These are phyloP conservation scores for Vicugna pacos DNA, from an alignment of 2,113 vertebrate genomes.

Conservation along the genomic window DNA sequence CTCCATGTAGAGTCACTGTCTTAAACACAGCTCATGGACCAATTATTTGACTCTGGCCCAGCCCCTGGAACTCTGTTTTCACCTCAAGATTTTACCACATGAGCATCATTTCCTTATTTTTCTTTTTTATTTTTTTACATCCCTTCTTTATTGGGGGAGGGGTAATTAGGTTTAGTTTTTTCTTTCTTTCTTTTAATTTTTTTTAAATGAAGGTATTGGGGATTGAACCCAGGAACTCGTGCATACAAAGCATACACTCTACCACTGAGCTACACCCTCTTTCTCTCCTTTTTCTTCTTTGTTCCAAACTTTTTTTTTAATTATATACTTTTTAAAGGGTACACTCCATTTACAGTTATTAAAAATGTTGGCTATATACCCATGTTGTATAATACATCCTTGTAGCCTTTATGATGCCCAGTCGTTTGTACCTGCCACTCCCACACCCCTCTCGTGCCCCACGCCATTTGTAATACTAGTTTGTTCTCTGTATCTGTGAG, in stretches of 20 bases:
- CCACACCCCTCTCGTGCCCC: neutral
- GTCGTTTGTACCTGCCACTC: neutral
- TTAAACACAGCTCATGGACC: neutral
- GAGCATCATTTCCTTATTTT: neutral
- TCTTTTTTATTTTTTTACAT: no score
- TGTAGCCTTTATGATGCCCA: neutral
- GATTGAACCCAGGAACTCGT: no score
- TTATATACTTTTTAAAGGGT: neutral
- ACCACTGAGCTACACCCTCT: no score
- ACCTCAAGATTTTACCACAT: neutral
- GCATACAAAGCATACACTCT: no score
- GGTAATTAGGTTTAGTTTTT: no score
- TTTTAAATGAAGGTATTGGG: no score
- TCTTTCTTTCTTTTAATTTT: neutral
- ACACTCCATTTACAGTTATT: neutral
- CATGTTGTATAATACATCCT: neutral
- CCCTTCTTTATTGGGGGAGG: no score
- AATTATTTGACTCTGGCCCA: neutral
- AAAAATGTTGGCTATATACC: neutral
- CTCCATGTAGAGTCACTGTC: neutral
- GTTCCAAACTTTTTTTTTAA: neutral
- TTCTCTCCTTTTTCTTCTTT: no score
- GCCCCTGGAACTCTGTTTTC: neutral
- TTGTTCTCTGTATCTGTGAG: neutral
- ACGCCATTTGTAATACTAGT: no score